A percentile compares a stretch with the other conserved stretches of the same genome.
Conservation (phyloP, 2,888 invertebrate genomes). For the Sclerodermus sp. region DNA sequence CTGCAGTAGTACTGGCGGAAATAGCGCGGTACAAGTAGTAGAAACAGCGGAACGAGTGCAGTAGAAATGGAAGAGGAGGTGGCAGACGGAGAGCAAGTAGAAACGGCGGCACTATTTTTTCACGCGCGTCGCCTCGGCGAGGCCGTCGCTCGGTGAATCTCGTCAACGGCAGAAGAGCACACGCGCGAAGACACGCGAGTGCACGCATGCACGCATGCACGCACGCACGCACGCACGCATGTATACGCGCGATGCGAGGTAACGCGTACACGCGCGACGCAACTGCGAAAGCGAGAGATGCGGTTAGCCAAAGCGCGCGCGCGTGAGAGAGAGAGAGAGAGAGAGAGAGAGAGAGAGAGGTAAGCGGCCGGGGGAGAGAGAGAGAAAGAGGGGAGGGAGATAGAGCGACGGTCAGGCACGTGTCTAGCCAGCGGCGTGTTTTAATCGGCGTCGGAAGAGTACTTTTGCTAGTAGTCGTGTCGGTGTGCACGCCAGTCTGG, state of each 20-base stretch:
- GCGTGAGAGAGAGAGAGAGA: neutral
- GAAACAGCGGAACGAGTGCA: too few species aligned
- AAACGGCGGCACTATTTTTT: too few species aligned
- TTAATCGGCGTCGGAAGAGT: slow-evolving; percentile 29
- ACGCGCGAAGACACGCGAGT: neutral
- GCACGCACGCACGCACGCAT: slow-evolving; percentile 4
- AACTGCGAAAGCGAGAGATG: too few species aligned
- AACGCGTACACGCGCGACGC: too few species aligned
- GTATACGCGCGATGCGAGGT: too few species aligned
- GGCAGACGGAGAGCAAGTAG: too few species aligned
- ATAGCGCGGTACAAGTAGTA: too few species aligned
- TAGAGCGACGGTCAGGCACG: slow-evolving; percentile 26
- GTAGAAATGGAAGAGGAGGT: too few species aligned
- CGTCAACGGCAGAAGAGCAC: slow-evolving; percentile 10
- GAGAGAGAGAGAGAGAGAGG: slow-evolving; percentile 2
- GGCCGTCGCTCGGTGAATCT: slow-evolving; percentile 11
- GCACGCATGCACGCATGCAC: slow-evolving; percentile 2
- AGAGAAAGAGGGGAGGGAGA: slow-evolving; percentile 4
- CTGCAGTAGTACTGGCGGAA: too few species aligned
- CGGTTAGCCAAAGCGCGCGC: neutral
- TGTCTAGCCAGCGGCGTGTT: slow-evolving; percentile 36
- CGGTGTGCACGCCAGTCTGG: neutral
- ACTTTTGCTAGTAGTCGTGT: slow-evolving; percentile 20
- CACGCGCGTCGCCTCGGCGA: too few species aligned
- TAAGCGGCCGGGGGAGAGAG: slow-evolving; percentile 1